Conservation (phyloP, 2,888 invertebrate species). For the Noctua janthe region DNA sequence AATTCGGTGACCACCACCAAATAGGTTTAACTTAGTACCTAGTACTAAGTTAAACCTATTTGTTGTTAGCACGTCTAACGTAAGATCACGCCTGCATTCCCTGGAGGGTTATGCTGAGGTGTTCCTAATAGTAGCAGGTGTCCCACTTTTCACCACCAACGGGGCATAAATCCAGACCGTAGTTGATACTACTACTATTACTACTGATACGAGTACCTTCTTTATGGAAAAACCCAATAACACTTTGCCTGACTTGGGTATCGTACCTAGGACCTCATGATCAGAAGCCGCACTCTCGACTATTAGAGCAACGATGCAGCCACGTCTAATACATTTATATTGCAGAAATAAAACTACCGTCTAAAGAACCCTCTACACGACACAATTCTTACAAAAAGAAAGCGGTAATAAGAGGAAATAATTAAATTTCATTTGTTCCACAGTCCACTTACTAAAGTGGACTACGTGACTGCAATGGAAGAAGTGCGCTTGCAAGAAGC, state of each 20-base stretch:
- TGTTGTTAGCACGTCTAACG: slow-evolving; percentile 1
- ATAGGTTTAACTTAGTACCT: no score
- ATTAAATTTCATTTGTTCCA: slow-evolving; percentile 68
- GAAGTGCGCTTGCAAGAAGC: slow-evolving; percentile 36
- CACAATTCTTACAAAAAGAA: slow-evolving; percentile 38
- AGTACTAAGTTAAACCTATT: not conserved
- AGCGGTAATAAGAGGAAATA: slow-evolving; percentile 51
- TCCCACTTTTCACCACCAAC: not conserved
- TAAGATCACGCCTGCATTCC: no score
- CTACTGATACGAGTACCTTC: not conserved
- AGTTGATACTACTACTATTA: no score
- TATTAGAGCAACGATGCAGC: not conserved
- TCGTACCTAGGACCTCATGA: not conserved
- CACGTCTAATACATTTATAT: slow-evolving; percentile 16
- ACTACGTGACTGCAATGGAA: slow-evolving; percentile 64
- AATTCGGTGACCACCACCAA: slow-evolving; percentile 4
- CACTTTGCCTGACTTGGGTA: not conserved
- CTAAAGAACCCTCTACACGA: slow-evolving; percentile 20
- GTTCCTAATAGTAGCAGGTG: not conserved
- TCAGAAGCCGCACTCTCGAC: not conserved
- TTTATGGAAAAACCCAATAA: not conserved
- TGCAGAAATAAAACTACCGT: slow-evolving; percentile 8
- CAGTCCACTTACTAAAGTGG: slow-evolving; percentile 64
- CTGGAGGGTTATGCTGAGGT: not conserved
- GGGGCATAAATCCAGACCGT: not conserved